Percentiles rank a stretch among this genome's conserved stretches.
Evolutionary conservation across 2,797 vertebrate genomes (phyloP).

Genomic region (Parotocinclus haroldoi): DNA sequence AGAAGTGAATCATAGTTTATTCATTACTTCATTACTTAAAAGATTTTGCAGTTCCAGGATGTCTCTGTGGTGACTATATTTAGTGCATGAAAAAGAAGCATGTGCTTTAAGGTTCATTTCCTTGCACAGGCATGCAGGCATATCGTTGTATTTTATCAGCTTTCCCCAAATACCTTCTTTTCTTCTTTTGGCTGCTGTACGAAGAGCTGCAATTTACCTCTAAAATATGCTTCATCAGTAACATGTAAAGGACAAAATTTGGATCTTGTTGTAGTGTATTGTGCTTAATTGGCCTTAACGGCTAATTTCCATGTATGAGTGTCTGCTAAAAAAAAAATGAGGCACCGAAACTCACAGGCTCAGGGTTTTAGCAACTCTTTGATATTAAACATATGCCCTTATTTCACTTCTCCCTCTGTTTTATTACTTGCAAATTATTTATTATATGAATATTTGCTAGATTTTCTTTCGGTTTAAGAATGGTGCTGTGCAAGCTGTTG

Average conservation of each 20-base stretch:
- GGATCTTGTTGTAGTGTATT: constrained; percentile 72
- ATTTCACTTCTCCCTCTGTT: neutral
- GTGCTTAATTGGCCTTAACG: constrained; percentile 76
- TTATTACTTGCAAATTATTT: neutral
- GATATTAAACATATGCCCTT: constrained; percentile 8
- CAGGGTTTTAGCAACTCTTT: neutral
- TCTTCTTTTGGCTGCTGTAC: constrained; percentile 70
- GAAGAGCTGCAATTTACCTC: constrained; percentile 70
- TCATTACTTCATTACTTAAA: too few relatives aligned
- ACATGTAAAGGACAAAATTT: constrained; percentile 72
- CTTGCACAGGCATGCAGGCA: constrained; percentile 60
- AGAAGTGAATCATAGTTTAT: too few relatives aligned
- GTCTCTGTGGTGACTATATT: constrained; percentile 45
- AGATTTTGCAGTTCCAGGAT: neutral
- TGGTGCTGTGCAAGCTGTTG: constrained; percentile 2
- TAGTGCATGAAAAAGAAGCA: constrained; percentile 47
- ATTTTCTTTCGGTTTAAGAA: neutral
- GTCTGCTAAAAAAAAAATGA: constrained; percentile 63
- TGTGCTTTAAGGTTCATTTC: neutral
- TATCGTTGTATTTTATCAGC: constrained; percentile 68
- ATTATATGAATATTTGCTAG: neutral
- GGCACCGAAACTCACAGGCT: constrained; percentile 49
- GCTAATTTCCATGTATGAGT: constrained; percentile 72
- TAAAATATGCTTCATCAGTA: constrained; percentile 74
- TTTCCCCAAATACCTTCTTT: constrained; percentile 65